A percentile compares a stretch with the other conserved stretches of the same genome.
Conservation (phyloP, 2,888 invertebrate genomes). For the Eretmocerus hayati region DNA sequence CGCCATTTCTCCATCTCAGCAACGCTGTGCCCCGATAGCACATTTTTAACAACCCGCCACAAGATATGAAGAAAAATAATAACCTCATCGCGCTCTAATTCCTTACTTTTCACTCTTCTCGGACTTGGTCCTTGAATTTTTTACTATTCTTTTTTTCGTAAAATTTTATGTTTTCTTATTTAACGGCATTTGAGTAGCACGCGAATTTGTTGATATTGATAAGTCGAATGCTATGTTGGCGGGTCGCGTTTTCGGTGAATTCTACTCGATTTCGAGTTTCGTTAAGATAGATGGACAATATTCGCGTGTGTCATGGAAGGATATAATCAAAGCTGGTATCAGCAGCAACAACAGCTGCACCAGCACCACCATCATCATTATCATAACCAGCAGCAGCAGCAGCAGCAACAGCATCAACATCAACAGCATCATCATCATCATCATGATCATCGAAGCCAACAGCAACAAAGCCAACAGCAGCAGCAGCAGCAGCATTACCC, state of each 20-base stretch:
- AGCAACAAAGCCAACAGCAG: too few species aligned
- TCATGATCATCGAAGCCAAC: constrained; percentile 32
- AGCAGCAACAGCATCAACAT: constrained; percentile 36
- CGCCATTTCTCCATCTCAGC: not conserved
- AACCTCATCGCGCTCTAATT: not conserved
- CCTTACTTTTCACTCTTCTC: not conserved
- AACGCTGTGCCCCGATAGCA: too few species aligned
- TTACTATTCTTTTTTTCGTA: not conserved
- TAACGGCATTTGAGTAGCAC: too few species aligned
- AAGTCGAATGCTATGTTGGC: constrained; percentile 6
- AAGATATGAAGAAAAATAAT: too few species aligned
- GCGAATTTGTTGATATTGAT: too few species aligned
- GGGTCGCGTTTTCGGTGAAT: too few species aligned
- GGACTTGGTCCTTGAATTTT: not conserved
- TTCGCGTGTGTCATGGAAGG: constrained; percentile 35
- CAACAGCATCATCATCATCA: constrained; percentile 36
- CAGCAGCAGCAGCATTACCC: constrained; percentile 37
- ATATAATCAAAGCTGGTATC: constrained; percentile 38
- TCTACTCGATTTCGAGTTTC: constrained; percentile 4
- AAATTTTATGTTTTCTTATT: too few species aligned
- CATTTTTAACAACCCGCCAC: too few species aligned
- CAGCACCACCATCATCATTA: constrained; percentile 31
- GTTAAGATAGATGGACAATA: constrained; percentile 9
- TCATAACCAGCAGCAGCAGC: constrained; percentile 33
- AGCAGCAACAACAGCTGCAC: constrained; percentile 32